Percentiles rank a stretch among this genome's conserved stretches.
Evolutionary conservation across 1,140 invertebrate species (phyloP).

Genomic region (Zaprionus davidi): DNA sequence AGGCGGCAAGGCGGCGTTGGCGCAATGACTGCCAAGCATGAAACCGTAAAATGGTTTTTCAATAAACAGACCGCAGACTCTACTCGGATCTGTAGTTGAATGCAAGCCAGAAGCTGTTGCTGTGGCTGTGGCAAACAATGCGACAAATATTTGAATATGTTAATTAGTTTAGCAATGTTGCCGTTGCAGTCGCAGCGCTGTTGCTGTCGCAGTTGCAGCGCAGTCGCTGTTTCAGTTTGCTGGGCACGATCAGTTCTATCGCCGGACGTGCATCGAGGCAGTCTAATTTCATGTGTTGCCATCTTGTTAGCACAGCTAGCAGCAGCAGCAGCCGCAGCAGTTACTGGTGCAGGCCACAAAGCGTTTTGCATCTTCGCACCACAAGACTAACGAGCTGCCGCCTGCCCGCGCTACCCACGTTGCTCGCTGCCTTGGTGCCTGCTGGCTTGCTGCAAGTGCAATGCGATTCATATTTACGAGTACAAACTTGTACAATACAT

Average conservation of each 20-base stretch:
- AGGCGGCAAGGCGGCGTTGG: constrained; percentile 17
- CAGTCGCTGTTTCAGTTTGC: constrained; percentile 53
- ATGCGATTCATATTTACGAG: constrained; percentile 74
- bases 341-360: constrained; percentile 43
- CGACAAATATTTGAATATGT: constrained; percentile 83
- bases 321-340: constrained; percentile 48
- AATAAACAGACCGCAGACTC: constrained; percentile 57
- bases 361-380: constrained; percentile 78
- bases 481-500: constrained; percentile 37
- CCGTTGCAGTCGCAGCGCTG: constrained; percentile 34
- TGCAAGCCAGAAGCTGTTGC: neutral
- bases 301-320: constrained; percentile 71
- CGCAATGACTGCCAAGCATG: constrained; percentile 76
- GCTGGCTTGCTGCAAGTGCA: constrained; percentile 57
- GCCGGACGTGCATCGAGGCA: constrained; percentile 75
- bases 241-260: constrained; percentile 79
- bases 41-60: constrained; percentile 81
- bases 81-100: neutral
- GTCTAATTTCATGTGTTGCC: constrained; percentile 81
- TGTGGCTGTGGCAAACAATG: constrained; percentile 57
- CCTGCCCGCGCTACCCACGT: neutral
- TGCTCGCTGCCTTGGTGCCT: neutral
- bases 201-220: constrained; percentile 50
- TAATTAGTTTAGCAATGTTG: constrained; percentile 65
- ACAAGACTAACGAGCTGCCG: constrained; percentile 63